Base-by-base conservation (phyloP, 2,113 vertebrate genomes). In the Engraulis encrasicolus region DNA sequence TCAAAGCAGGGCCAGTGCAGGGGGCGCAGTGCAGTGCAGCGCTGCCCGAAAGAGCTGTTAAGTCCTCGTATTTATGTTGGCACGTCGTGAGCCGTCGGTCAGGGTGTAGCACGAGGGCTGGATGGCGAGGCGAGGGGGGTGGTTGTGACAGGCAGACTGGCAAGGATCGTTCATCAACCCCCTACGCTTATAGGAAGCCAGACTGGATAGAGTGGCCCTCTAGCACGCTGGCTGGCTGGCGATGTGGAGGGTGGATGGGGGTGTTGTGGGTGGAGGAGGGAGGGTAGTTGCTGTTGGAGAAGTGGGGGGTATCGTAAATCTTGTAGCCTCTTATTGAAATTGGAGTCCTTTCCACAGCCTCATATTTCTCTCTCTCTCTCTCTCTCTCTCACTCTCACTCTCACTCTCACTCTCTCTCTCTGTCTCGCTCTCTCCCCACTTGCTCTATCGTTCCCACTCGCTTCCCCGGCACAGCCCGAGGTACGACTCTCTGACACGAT, bases 251-350 rank as follows among this genome's bases (percentile, higher is more conserved):
- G 58, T n/a, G 58, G 23, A 9, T 61, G 54, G 54, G 9, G 1
- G 54, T 1, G 3, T 20, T 20, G 58, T 1, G 58, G 58, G 58
- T n/a, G 58, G 58, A 0, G 58, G 58, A 23, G 20, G 58, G 58
- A 0, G 2, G n/a, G 58, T 45, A 45, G 58, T 9, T 27, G 58
- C 20, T 19, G 52, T 4, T 4, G 52, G 19, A 27, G 23, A 61
- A 27, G 0, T n/a, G n/a, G 2, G 85, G 88, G 89, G 89, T 77
- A 81, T 85, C 84, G 84, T 95, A 95, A 95, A 95, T 94, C 93
- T 94, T 86, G 88, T 36, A 34, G 45, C 80, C 81, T 86, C 85
- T 84, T 89, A 85, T 82, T 90, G 88, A 83, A 85, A 86, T 87
- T 83, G 79, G 85, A 88, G 84, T 83, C 82, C 81, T 45, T 83